These are phyloP conservation scores for Dasyornis broadbenti DNA, from an alignment of 2,113 vertebrate species.

Conservation along the genomic window DNA sequence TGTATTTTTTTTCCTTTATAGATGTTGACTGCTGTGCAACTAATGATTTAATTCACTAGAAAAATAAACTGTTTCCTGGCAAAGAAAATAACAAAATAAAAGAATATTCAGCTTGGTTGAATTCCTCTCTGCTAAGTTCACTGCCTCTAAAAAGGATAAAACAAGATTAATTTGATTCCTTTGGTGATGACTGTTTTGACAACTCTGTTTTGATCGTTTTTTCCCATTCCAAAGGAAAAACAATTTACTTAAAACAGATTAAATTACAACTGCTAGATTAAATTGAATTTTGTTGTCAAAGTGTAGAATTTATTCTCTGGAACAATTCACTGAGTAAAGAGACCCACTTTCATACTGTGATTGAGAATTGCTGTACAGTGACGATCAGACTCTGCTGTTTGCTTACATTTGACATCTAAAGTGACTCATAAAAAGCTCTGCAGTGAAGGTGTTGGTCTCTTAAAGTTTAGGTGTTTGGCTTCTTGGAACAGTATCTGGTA, in stretches of 20 bases:
- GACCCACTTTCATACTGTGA: background rate
- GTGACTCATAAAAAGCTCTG: background rate
- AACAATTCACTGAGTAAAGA: background rate
- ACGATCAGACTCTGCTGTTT: background rate
- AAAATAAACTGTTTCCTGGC: constrained; percentile 19
- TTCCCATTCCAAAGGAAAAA: background rate
- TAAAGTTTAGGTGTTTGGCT: background rate
- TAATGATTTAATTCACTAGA: constrained; percentile 9
- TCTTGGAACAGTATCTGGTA: background rate
- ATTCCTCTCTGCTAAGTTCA: background rate
- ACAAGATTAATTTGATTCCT: background rate
- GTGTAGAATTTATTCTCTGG: background rate
- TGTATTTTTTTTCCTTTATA: constrained; percentile 20
- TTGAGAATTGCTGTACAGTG: background rate
- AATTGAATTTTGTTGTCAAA: constrained; percentile 3
- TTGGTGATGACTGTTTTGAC: background rate
- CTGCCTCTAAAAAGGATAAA: background rate
- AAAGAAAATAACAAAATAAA: background rate
- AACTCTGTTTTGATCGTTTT: background rate
- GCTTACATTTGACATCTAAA: background rate
- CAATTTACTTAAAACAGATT: constrained; percentile 27
- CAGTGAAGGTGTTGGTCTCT: background rate
- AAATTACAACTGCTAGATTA: background rate
- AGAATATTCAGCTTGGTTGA: background rate
- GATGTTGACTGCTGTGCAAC: constrained; percentile 4